Evolutionary conservation across 2,888 invertebrate species (phyloP).

Genomic region (Caenorhabditis sinica): DNA sequence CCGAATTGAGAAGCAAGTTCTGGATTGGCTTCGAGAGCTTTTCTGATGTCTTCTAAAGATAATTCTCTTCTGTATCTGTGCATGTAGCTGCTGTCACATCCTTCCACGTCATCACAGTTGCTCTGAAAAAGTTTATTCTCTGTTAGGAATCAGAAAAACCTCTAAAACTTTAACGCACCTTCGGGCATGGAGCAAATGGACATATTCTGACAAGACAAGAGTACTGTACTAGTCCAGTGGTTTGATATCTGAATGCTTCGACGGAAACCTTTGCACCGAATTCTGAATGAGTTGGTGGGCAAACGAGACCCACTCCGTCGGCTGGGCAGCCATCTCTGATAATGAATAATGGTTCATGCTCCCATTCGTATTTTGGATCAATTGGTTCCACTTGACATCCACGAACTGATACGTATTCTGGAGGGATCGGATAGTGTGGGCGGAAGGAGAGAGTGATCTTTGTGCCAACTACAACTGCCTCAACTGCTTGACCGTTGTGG

Average conservation of each 20-base stretch:
- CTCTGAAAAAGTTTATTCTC: constrained; percentile 62
- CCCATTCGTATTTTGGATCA: constrained; percentile 82
- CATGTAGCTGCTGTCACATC: constrained; percentile 75
- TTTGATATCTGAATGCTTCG: constrained; percentile 84
- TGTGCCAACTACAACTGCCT: constrained; percentile 83
- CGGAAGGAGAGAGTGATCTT: constrained; percentile 82
- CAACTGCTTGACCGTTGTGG: constrained; percentile 82
- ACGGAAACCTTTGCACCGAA: constrained; percentile 83
- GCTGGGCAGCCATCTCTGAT: constrained; percentile 80
- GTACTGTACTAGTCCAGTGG: constrained; percentile 83
- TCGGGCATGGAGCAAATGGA: constrained; percentile 81
- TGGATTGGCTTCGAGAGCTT: constrained; percentile 80
- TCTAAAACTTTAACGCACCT: constrained; percentile 65
- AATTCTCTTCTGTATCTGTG: constrained; percentile 66
- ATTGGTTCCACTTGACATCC: constrained; percentile 84
- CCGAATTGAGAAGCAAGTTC: constrained; percentile 78
- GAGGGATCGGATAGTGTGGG: constrained; percentile 82
- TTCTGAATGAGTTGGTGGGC: constrained; percentile 82
- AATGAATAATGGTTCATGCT: constrained; percentile 83
- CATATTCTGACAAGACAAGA: constrained; percentile 83
- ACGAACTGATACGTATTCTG: constrained; percentile 81
- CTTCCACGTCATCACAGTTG: constrained; percentile 80
- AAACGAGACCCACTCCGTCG: constrained; percentile 83
- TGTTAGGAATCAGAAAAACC: constrained; percentile 15
- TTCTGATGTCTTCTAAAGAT: constrained; percentile 71